Percentiles rank a stretch among this genome's conserved stretches.
Evolutionary conservation across 2,888 invertebrate species (phyloP).

Genomic region (Sclerodermus sp.): DNA sequence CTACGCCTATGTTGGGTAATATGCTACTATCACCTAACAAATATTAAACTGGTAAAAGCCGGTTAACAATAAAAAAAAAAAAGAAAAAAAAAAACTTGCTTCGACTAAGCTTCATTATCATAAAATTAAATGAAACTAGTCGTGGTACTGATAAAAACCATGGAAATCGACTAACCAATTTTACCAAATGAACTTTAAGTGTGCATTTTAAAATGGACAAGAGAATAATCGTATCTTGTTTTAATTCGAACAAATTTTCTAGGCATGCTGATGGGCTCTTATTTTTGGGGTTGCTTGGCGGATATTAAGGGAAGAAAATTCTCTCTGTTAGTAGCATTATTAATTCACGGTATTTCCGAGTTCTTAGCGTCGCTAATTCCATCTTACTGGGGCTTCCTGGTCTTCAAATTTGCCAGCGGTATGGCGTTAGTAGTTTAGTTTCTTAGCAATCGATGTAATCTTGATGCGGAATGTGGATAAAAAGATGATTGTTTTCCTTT

Average conservation of each 20-base stretch:
- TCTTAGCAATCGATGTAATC: neutral
- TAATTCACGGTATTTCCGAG: conserved; percentile 64
- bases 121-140: no score
- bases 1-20: conserved; percentile 75
- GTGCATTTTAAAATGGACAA: no score
- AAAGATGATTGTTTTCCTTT: conserved; percentile 13
- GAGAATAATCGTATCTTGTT: no score
- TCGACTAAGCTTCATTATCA: neutral
- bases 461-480: neutral
- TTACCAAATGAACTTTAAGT: no score
- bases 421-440: conserved; percentile 60
- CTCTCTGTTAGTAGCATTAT: conserved; percentile 67
- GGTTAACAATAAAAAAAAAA: neutral
- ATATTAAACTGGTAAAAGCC: neutral
- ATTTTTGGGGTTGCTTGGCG: conserved; percentile 73
- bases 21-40: neutral
- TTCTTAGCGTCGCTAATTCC: conserved; percentile 64
- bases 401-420: conserved; percentile 68
- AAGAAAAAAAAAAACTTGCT: neutral
- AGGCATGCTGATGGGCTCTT: conserved; percentile 72
- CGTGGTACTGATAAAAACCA: no score
- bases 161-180: no score
- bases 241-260: conserved; percentile 7
- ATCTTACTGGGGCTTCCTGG: conserved; percentile 63
- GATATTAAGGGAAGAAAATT: conserved; percentile 69